Evolutionary conservation across 2,113 vertebrate species (phyloP).

Genomic region (Pandion haliaetus): DNA sequence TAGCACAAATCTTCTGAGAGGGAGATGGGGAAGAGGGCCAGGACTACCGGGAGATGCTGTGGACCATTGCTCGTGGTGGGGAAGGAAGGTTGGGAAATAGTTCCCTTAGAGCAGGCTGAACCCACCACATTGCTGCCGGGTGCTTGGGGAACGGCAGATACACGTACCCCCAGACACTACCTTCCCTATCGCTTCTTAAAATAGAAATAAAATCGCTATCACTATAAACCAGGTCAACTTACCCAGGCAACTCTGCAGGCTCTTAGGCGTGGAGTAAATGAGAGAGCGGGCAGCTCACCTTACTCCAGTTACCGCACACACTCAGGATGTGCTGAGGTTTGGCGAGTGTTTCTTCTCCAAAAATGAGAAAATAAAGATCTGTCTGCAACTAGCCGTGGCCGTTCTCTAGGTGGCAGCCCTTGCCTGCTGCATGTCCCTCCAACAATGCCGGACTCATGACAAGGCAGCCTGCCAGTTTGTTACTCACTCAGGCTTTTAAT

Average conservation of each 20-base stretch:
- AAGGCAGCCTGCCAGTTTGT: fast-evolving
- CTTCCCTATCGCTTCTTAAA: not conserved
- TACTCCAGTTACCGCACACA: fast-evolving
- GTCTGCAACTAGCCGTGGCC: not conserved
- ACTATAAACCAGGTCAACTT: fast-evolving
- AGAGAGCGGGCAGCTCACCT: not conserved
- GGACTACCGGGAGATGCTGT: not conserved
- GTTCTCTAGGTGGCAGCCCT: constrained; percentile 43
- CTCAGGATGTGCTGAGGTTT: not conserved
- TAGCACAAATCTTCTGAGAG: not conserved
- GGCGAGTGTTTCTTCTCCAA: fast-evolving
- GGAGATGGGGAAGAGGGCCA: not conserved
- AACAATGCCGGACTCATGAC: fast-evolving
- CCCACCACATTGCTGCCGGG: fast-evolving
- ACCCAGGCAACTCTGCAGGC: too few relatives aligned
- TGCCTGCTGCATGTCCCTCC: not conserved
- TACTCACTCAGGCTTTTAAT: fast-evolving
- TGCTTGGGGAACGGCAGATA: not conserved
- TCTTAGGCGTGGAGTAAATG: fast-evolving
- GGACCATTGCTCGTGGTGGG: not conserved
- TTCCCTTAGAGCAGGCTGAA: not conserved
- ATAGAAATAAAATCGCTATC: not conserved
- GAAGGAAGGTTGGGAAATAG: not conserved
- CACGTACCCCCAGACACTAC: fast-evolving
- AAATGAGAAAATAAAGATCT: fast-evolving